phyloP scores from a whole-genome alignment of 2,797 vertebrate genomes.

The Gila robusta region DNA sequence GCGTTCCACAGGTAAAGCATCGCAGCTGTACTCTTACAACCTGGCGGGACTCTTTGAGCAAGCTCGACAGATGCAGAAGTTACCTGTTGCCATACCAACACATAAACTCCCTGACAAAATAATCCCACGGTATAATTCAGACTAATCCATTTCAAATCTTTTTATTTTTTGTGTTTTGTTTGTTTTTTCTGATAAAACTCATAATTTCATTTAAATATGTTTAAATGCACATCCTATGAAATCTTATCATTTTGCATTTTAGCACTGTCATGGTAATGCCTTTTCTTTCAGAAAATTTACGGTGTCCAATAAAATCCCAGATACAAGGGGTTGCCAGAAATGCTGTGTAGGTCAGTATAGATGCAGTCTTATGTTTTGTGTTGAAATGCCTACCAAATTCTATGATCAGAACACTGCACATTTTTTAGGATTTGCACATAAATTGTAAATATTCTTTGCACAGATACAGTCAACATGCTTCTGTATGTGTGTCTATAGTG shows the following conservation, averaged over 20 bases:
- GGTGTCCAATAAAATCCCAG: conserved; percentile 96
- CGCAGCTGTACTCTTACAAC: conserved; percentile 96
- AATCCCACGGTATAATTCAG: conserved; percentile 80
- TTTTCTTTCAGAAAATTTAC: conserved; percentile 88
- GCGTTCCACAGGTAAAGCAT: conserved; percentile 90
- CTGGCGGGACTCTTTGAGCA: conserved; percentile 94
- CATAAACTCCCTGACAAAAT: conserved; percentile 96
- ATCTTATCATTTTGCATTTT: neutral
- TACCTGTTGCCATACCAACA: conserved; percentile 95
- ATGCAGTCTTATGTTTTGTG: neutral
- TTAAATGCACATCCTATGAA: neutral
- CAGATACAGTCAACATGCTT: neutral
- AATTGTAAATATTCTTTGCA: neutral
- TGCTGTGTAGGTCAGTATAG: conserved; percentile 91
- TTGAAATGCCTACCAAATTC: neutral
- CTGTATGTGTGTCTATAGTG: conserved; percentile 70
- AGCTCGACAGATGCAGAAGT: conserved; percentile 93
- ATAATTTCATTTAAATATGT: neutral
- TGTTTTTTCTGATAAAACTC: neutral
- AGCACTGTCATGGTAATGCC: neutral
- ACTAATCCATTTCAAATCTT: neutral
- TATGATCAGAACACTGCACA: neutral
- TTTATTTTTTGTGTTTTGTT: neutral
- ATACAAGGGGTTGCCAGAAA: conserved; percentile 97
- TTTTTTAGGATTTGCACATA: neutral